Conservation (phyloP, 2,888 invertebrate genomes). For the Caenorhabditis zanzibari region DNA sequence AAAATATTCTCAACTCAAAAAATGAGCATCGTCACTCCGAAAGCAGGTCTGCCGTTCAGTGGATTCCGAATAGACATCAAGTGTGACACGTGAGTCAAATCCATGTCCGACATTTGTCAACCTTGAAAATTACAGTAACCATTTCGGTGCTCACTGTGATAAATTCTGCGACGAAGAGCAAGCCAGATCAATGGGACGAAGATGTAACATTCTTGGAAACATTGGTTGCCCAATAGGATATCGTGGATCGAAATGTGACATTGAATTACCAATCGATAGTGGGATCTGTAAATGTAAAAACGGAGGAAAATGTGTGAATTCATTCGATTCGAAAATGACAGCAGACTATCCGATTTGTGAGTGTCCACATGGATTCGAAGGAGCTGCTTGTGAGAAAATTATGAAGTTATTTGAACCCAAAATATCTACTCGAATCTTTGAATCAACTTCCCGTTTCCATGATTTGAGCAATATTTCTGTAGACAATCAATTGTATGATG, state of each 20-base stretch:
- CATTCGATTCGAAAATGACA: slow-evolving; percentile 12
- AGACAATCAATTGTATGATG: slow-evolving; percentile 27
- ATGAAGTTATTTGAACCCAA: slow-evolving; percentile 27
- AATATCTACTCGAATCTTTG: slow-evolving; percentile 24
- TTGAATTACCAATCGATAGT: slow-evolving; percentile 7
- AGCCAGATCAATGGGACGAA: slow-evolving; percentile 8
- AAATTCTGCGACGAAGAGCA: slow-evolving; percentile 27
- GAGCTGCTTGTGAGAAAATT: slow-evolving; percentile 39
- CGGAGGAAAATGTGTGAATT: slow-evolving; percentile 42
- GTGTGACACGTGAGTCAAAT: slow-evolving; percentile 25
- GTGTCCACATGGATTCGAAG: slow-evolving; percentile 34
- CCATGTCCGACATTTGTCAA: neutral
- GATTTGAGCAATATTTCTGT: slow-evolving; percentile 38
- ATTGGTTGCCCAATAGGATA: slow-evolving; percentile 42
- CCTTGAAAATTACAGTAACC: slow-evolving; percentile 12
- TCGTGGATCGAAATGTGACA: slow-evolving; percentile 35
- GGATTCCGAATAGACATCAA: slow-evolving; percentile 34
- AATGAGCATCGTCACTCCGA: slow-evolving; percentile 26
- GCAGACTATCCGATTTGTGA: slow-evolving; percentile 33
- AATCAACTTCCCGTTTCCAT: slow-evolving; percentile 35
- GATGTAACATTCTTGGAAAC: slow-evolving; percentile 39
- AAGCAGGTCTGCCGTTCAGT: slow-evolving; percentile 29
- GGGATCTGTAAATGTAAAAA: slow-evolving; percentile 41
- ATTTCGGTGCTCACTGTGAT: slow-evolving; percentile 34
- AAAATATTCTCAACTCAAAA: slow-evolving; percentile 34